A percentile compares a stretch with the other conserved stretches of the same genome.
Conservation (phyloP, 2,797 vertebrate species). For the Chelon labrosus region DNA sequence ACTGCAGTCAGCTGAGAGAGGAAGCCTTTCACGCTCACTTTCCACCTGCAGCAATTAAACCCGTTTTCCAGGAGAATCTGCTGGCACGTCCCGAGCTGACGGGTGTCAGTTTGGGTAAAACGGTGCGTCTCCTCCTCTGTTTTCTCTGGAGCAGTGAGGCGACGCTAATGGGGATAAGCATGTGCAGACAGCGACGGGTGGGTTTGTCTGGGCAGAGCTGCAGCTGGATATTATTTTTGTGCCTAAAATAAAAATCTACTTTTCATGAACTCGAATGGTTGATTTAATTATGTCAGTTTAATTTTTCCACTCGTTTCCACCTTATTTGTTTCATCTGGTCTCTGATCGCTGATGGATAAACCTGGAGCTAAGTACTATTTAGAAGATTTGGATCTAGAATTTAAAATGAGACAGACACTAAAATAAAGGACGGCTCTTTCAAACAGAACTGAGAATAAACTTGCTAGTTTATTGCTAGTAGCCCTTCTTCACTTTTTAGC, state of each 20-base stretch:
- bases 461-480: too few relatives aligned
- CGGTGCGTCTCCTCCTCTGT: not conserved
- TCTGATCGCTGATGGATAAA: slow-evolving; percentile 4
- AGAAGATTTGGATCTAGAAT: not conserved
- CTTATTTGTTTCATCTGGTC: not conserved
- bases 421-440: too few relatives aligned
- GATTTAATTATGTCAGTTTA: slow-evolving; percentile 9
- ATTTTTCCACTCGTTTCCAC: slow-evolving; percentile 45
- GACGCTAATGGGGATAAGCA: slow-evolving; percentile 42
- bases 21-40: slow-evolving; percentile 2
- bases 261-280: too few relatives aligned
- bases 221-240: slow-evolving; percentile 14
- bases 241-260: too few relatives aligned
- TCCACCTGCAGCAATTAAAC: slow-evolving; percentile 52
- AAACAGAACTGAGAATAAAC: too few relatives aligned
- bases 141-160: slow-evolving; percentile 35
- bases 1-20: not conserved
- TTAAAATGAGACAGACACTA: too few relatives aligned
- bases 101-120: slow-evolving; percentile 44
- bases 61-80: slow-evolving; percentile 26
- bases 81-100: slow-evolving; percentile 30
- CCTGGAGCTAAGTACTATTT: not conserved
- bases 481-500: too few relatives aligned
- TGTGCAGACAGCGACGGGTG: slow-evolving; percentile 27
- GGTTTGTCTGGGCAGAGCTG: slow-evolving; percentile 21